Evolutionary conservation across 2,888 invertebrate species (phyloP).

Genomic region (Folsomia candida): DNA sequence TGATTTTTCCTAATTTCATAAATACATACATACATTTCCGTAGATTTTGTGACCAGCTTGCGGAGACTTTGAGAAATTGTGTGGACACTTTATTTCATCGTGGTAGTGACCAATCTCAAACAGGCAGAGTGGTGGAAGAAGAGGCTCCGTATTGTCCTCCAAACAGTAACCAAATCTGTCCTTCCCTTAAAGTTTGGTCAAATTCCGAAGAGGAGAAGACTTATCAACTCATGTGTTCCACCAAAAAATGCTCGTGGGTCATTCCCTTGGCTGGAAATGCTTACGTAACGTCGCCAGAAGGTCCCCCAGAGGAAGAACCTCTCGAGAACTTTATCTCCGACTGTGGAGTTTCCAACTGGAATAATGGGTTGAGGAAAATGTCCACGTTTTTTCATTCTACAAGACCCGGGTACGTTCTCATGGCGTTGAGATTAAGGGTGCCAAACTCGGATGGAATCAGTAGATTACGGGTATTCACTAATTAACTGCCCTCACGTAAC

Average conservation of each 20-base stretch:
- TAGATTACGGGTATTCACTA: background rate
- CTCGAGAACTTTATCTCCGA: slow-evolving; percentile 17
- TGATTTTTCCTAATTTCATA: background rate
- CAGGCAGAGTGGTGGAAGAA: background rate
- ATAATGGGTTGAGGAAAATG: slow-evolving; percentile 8
- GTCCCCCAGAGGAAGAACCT: background rate
- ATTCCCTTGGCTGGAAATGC: slow-evolving; percentile 44
- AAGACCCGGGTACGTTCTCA: slow-evolving; percentile 23
- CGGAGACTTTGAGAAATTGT: background rate
- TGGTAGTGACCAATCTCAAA: background rate
- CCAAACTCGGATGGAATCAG: slow-evolving; percentile 30
- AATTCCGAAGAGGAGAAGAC: background rate
- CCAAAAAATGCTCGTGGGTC: slow-evolving; percentile 24
- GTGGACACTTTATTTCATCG: background rate
- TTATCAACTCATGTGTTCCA: slow-evolving; percentile 1
- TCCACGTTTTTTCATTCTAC: slow-evolving; percentile 40
- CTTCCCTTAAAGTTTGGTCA: slow-evolving; percentile 8
- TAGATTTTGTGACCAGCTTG: background rate
- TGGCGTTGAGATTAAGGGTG: slow-evolving; percentile 38
- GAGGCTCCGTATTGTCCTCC: background rate
- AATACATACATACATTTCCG: background rate
- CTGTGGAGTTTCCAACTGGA: slow-evolving; percentile 42
- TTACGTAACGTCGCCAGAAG: slow-evolving; percentile 25
- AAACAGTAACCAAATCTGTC: slow-evolving; percentile 1
- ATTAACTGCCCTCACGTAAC: too few relatives aligned